Evolutionary conservation across 2,113 vertebrate genomes (phyloP).

Genomic region (Serranochromis macrocephalus): DNA sequence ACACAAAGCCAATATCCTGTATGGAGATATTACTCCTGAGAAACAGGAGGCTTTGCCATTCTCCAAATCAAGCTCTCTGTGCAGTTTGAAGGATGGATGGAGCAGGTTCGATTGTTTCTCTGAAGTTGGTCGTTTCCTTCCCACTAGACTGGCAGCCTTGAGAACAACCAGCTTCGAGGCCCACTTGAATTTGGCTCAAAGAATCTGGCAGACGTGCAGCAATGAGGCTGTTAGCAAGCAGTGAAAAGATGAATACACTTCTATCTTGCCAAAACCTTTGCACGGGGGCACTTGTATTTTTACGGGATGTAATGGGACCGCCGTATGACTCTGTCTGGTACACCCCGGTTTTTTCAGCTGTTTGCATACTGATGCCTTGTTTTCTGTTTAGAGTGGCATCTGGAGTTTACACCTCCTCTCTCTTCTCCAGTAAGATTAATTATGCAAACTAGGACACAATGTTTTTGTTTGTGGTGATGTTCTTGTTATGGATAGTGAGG

Average conservation of each 20-base stretch:
- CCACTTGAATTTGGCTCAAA: conserved; percentile 30
- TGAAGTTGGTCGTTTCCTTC: conserved; percentile 1
- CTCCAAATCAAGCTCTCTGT: conserved; percentile 14
- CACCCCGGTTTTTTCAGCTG: background rate
- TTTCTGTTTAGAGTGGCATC: background rate
- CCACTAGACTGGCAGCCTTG: conserved; percentile 17
- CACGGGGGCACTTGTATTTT: conserved; percentile 34
- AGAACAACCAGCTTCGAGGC: conserved; percentile 24
- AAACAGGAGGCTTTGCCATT: conserved; percentile 31
- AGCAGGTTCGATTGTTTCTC: background rate
- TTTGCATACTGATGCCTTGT: conserved; percentile 3
- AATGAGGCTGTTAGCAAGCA: conserved; percentile 24
- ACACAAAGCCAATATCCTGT: conserved; percentile 68
- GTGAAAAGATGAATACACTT: conserved; percentile 38
- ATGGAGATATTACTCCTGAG: conserved; percentile 56
- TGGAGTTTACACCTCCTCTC: background rate
- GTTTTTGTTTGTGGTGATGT: background rate
- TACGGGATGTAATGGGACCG: conserved; percentile 23
- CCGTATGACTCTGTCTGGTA: background rate
- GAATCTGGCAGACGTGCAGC: conserved; percentile 26
- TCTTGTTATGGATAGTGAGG: background rate
- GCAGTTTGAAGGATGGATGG: conserved; percentile 6
- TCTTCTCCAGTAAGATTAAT: background rate
- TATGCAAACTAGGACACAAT: background rate
- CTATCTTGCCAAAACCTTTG: conserved; percentile 40